A percentile compares a stretch with the other conserved stretches of the same genome.
These are phyloP conservation scores for Tetragonula clypearis DNA, from an alignment of 1,140 invertebrate genomes.

Conservation along the genomic window DNA sequence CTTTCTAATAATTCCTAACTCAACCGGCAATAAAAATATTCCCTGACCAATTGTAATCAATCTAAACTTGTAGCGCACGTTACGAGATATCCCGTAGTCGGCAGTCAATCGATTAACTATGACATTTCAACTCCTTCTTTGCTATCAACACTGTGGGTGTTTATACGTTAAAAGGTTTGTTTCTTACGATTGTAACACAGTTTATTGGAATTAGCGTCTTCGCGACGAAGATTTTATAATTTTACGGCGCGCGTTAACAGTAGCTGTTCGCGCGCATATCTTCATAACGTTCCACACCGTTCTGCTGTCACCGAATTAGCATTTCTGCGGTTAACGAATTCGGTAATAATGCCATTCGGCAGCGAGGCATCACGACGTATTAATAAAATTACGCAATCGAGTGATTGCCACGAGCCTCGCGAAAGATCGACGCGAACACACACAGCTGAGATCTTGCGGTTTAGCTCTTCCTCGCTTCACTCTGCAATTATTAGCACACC, in stretches of 20 bases:
- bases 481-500: conserved; percentile 35
- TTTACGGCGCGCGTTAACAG: not conserved
- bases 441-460: conserved; percentile 27
- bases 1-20: too few species aligned
- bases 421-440: conserved; percentile 12
- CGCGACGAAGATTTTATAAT: not conserved
- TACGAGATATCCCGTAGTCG: too few species aligned
- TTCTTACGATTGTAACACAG: not conserved
- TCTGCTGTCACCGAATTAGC: not conserved
- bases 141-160: too few species aligned
- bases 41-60: too few species aligned
- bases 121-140: not conserved
- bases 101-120: too few species aligned
- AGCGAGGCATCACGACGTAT: not conserved
- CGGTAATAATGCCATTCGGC: conserved; percentile 11
- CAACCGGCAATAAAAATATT: too few species aligned
- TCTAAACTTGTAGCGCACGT: too few species aligned
- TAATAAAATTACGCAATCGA: conserved; percentile 31
- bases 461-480: conserved; percentile 22
- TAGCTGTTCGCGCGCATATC: not conserved
- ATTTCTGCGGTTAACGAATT: not conserved
- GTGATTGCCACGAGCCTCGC: not conserved
- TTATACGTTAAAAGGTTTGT: not conserved
- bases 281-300: not conserved
- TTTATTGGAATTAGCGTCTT: not conserved